phyloP scores from a whole-genome alignment of 2,888 invertebrate species.

The Allolobophora icterica region DNA sequence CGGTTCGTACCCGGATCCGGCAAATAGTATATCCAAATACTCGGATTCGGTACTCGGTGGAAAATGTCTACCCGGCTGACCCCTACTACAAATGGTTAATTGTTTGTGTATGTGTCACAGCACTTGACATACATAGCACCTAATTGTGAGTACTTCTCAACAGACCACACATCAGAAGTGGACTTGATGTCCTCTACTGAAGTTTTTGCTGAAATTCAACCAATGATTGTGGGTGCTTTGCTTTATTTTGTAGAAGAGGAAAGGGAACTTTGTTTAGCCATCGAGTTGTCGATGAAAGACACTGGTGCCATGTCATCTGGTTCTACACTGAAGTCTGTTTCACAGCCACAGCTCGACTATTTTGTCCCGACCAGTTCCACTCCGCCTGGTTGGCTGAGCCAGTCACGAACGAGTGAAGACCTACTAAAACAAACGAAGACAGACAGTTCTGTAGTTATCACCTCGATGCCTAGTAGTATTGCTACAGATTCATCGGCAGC shows the following conservation, averaged over 20 bases:
- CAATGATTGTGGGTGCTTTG: neutral
- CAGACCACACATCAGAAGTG: no score
- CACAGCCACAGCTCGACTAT: constrained; percentile 28
- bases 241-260: constrained; percentile 49
- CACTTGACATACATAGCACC: neutral
- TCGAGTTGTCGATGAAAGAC: constrained; percentile 69
- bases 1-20: no score
- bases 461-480: constrained; percentile 20
- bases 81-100: no score
- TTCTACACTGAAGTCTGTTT: constrained; percentile 14
- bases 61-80: no score
- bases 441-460: neutral
- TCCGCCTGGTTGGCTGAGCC: constrained; percentile 12
- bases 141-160: no score
- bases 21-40: no score
- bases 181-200: neutral
- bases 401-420: constrained; percentile 27
- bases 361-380: constrained; percentile 6
- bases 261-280: constrained; percentile 64
- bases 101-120: neutral
- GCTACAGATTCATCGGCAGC: constrained; percentile 10
- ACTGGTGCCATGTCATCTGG: constrained; percentile 18
- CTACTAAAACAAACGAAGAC: neutral
- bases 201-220: neutral
- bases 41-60: no score